These are phyloP conservation scores for Podarcis cretensis DNA, from an alignment of 2,113 vertebrate genomes.

Conservation along the genomic window DNA sequence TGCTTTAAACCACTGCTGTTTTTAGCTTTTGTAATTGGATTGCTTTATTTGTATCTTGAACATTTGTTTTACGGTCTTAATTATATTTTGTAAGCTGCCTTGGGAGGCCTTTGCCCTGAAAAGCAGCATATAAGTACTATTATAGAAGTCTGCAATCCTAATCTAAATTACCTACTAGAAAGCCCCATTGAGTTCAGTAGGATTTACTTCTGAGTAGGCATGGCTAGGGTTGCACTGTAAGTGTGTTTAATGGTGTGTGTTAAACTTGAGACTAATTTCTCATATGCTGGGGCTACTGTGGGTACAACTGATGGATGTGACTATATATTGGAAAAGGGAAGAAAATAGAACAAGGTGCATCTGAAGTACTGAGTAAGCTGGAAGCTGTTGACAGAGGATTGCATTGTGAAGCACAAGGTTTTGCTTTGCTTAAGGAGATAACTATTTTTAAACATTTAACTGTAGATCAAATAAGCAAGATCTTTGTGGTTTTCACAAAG, in stretches of 20 bases:
- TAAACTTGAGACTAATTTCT: background rate
- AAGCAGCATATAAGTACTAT: background rate
- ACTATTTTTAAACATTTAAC: slow-evolving; percentile 12
- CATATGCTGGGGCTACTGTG: background rate
- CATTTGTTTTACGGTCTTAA: background rate
- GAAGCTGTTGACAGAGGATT: background rate
- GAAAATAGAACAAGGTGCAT: background rate
- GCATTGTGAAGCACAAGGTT: background rate
- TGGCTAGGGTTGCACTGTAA: no score
- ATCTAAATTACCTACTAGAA: no score
- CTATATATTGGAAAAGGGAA: background rate
- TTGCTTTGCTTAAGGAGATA: background rate
- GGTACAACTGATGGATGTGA: background rate
- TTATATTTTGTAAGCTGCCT: background rate
- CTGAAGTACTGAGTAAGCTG: background rate
- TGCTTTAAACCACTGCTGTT: background rate
- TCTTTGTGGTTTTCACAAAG: slow-evolving; percentile 14
- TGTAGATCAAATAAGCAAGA: slow-evolving; percentile 3
- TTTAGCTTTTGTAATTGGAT: background rate
- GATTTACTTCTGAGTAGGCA: no score
- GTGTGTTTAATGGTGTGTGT: background rate
- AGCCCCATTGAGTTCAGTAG: no score
- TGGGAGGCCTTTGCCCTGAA: background rate
- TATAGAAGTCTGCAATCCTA: no score
- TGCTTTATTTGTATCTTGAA: background rate